These are phyloP conservation scores for Lissocephala sabroskyi DNA, from an alignment of 2,888 invertebrate species.

Conservation along the genomic window DNA sequence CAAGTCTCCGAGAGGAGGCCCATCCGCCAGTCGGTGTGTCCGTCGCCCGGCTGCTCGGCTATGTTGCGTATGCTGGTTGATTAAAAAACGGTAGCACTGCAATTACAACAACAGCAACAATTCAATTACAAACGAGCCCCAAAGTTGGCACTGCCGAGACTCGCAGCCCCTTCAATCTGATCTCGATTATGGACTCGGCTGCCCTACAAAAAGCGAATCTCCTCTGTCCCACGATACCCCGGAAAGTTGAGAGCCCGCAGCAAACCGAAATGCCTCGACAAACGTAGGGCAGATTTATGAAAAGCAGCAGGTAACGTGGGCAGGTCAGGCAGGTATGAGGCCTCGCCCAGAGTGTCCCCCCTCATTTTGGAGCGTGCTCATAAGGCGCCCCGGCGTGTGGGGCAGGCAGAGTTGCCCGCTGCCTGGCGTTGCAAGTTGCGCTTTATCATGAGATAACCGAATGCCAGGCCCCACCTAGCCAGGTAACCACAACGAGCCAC, in stretches of 20 bases:
- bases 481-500: conserved; percentile 2
- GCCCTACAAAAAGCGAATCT: neutral
- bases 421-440: conserved; percentile 58
- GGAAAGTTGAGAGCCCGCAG: conserved; percentile 23
- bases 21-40: neutral
- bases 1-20: neutral
- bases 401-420: conserved; percentile 4
- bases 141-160: neutral
- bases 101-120: conserved; percentile 63
- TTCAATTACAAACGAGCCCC: conserved; percentile 46
- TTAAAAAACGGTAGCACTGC: conserved; percentile 59
- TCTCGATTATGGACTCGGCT: no score
- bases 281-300: conserved; percentile 45
- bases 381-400: conserved; percentile 16
- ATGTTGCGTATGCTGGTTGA: conserved; percentile 25
- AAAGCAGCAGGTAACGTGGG: conserved; percentile 36
- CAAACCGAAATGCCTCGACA: conserved; percentile 2
- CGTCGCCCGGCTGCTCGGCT: neutral
- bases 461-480: conserved; percentile 18
- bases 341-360: no score
- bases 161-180: no score
- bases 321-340: neutral
- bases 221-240: conserved; percentile 1
- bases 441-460: conserved; percentile 56
- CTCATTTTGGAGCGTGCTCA: conserved; percentile 46